These are phyloP conservation scores for Drosophila bipectinata DNA, from an alignment of 1,140 invertebrate species.

Conservation along the genomic window DNA sequence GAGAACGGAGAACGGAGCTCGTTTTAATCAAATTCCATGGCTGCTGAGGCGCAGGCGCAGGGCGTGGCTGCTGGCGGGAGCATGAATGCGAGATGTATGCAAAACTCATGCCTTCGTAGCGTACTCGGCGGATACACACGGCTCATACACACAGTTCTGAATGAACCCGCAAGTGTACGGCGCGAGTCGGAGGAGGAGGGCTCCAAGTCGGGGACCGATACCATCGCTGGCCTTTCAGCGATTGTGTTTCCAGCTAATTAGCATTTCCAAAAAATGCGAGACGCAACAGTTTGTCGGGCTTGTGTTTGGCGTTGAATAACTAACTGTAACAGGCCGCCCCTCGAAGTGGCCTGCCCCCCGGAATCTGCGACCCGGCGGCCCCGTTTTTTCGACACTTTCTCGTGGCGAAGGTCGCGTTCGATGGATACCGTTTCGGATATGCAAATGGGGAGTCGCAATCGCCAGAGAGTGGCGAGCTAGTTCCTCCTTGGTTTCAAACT, in stretches of 20 bases:
- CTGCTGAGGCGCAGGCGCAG: slow-evolving; percentile 26
- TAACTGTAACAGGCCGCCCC: slow-evolving; percentile 3
- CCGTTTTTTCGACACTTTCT: slow-evolving; percentile 19
- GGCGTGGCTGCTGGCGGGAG: slow-evolving; percentile 8
- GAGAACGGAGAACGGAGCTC: background rate
- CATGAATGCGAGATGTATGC: slow-evolving; percentile 2
- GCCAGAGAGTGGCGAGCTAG: background rate
- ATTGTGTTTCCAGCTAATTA: background rate
- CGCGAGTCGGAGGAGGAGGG: too few relatives aligned
- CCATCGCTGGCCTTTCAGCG: background rate
- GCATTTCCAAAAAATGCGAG: background rate
- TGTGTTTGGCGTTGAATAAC: slow-evolving; percentile 13
- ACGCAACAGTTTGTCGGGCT: slow-evolving; percentile 11
- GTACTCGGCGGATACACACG: background rate
- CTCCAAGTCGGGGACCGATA: background rate
- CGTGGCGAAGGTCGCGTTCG: slow-evolving; percentile 20
- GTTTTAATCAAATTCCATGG: slow-evolving; percentile 19
- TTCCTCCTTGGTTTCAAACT: background rate
- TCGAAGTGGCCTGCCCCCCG: too few relatives aligned
- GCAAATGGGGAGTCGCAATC: slow-evolving; percentile 2
- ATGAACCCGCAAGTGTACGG: background rate
- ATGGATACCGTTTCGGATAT: slow-evolving; percentile 8
- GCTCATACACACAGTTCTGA: background rate
- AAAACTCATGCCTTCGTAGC: background rate
- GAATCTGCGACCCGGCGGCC: slow-evolving; percentile 3